Evolutionary conservation across 2,113 vertebrate species (phyloP).

Genomic region (Morone chrysops): DNA sequence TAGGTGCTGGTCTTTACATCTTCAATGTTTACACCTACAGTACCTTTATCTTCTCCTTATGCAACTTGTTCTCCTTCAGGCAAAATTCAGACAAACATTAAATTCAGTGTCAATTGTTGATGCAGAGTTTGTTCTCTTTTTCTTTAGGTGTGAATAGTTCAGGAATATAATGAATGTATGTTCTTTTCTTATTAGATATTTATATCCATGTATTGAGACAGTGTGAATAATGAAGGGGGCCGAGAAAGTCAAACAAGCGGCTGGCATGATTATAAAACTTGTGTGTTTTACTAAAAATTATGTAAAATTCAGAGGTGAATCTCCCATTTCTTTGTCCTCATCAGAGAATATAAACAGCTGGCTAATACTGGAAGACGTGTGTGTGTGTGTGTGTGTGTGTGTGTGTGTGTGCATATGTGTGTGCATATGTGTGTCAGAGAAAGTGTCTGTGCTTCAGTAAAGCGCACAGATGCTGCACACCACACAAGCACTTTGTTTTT

Average conservation of each 20-base stretch:
- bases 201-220: constrained; percentile 2
- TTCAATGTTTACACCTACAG: constrained; percentile 7
- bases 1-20: not conserved
- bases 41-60: constrained; percentile 3
- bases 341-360: constrained; percentile 62
- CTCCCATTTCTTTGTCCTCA: constrained; percentile 44
- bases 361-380: constrained; percentile 39
- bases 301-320: constrained; percentile 44
- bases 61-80: constrained; percentile 11
- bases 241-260: constrained; percentile 31
- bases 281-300: constrained; percentile 35
- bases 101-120: not conserved
- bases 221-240: constrained; percentile 39
- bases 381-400: not conserved
- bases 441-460: not conserved
- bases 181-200: constrained; percentile 19
- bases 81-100: not conserved
- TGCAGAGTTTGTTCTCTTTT: constrained; percentile 1
- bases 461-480: constrained; percentile 61
- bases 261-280: constrained; percentile 40
- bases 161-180: constrained; percentile 17
- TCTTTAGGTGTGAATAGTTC: not conserved
- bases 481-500: constrained; percentile 56
- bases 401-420: not conserved
- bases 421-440: not conserved